These are phyloP conservation scores for Drosophila hydei DNA, from an alignment of 1,140 invertebrate genomes.

Conservation along the genomic window DNA sequence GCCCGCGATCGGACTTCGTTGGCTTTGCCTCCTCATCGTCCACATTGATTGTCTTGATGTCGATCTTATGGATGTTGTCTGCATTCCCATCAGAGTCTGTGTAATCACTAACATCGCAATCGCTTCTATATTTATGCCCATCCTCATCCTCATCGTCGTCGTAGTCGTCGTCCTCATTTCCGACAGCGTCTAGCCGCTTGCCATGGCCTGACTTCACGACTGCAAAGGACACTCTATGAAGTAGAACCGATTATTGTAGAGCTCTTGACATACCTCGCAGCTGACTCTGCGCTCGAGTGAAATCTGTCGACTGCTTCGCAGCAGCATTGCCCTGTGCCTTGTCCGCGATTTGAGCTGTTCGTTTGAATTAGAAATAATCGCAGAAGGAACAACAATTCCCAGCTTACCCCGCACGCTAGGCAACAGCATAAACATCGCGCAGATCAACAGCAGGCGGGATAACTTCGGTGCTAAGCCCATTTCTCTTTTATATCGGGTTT, in stretches of 20 bases:
- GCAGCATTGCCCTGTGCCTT: neutral
- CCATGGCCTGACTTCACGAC: neutral
- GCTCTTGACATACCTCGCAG: neutral
- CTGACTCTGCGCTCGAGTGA: neutral
- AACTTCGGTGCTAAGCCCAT: neutral
- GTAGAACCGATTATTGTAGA: neutral
- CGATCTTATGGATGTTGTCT: neutral
- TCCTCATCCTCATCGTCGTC: neutral
- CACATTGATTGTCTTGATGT: constrained; percentile 13
- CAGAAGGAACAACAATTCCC: neutral
- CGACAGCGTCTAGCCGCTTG: neutral
- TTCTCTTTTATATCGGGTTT: too few species aligned
- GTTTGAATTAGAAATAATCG: neutral
- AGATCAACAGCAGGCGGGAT: neutral
- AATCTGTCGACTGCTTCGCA: neutral
- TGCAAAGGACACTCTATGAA: neutral
- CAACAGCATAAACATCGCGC: neutral
- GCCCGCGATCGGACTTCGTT: neutral
- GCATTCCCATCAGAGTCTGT: neutral
- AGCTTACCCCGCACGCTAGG: constrained; percentile 1
- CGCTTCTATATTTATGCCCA: too few species aligned
- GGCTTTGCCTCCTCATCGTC: constrained; percentile 13
- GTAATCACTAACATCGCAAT: neutral
- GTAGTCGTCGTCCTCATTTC: too few species aligned
- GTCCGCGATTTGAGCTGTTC: neutral